Percentiles rank a stretch among this genome's conserved stretches.
These are phyloP conservation scores for Euura saliciscinereae DNA, from an alignment of 1,140 invertebrate species.

Conservation along the genomic window DNA sequence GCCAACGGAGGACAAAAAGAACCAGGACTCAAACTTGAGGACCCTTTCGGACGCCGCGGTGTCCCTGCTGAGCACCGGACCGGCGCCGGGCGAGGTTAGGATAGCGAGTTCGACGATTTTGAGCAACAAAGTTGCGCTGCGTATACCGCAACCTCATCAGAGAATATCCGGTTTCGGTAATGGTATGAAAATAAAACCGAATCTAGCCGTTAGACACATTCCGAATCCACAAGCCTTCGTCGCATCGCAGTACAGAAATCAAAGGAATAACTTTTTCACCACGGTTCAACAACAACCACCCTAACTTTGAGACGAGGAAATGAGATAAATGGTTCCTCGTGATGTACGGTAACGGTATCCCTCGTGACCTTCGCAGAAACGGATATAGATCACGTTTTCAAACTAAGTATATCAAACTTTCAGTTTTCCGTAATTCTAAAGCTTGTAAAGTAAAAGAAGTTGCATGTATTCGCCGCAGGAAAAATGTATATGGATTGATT, in stretches of 20 bases:
- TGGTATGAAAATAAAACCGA: slow-evolving; percentile 53
- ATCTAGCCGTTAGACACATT: slow-evolving; percentile 50
- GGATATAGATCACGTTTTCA: too few relatives aligned
- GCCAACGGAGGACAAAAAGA: slow-evolving; percentile 35
- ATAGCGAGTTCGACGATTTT: slow-evolving; percentile 16
- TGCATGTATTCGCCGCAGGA: too few relatives aligned
- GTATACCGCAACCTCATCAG: slow-evolving; percentile 52
- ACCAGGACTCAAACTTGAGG: slow-evolving; percentile 42
- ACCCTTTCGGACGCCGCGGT: slow-evolving; percentile 50
- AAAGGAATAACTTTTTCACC: too few relatives aligned
- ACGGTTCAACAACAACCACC: too few relatives aligned
- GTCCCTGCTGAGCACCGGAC: slow-evolving; percentile 39
- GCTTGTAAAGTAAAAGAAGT: too few relatives aligned
- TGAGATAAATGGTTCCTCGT: neutral
- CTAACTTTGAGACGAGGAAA: neutral
- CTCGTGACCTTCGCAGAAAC: too few relatives aligned
- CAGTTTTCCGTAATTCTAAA: too few relatives aligned
- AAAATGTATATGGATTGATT: too few relatives aligned
- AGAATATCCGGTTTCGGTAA: slow-evolving; percentile 49
- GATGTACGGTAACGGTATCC: too few relatives aligned
- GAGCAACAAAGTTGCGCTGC: slow-evolving; percentile 43
- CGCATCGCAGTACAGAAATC: slow-evolving; percentile 43
- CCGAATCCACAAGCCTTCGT: slow-evolving; percentile 53
- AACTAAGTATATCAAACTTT: too few relatives aligned
- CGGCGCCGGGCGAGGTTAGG: neutral